These are phyloP conservation scores for Pristionchus maxplancki DNA, from an alignment of 2,888 invertebrate species.

Conservation along the genomic window DNA sequence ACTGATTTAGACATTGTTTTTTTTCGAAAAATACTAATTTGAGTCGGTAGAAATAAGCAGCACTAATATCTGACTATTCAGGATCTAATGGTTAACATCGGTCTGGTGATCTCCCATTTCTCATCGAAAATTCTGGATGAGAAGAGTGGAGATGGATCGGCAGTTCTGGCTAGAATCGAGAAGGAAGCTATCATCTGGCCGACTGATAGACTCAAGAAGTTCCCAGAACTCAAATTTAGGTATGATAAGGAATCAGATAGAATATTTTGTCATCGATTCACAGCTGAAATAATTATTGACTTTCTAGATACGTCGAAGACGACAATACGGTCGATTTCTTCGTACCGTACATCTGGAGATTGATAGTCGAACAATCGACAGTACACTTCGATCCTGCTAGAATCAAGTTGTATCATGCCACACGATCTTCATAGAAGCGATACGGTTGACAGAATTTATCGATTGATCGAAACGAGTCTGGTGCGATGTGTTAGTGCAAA, in stretches of 20 bases:
- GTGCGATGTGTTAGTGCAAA: not conserved
- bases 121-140: conserved; percentile 56
- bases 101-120: conserved; percentile 66
- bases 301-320: conserved; percentile 92
- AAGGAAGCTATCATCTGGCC: conserved; percentile 95
- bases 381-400: conserved; percentile 81
- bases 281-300: not conserved
- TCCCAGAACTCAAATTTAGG: conserved; percentile 96
- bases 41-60: not conserved
- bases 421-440: not conserved
- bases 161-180: conserved; percentile 82
- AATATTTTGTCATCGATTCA: not conserved
- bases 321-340: conserved; percentile 99
- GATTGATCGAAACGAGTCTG: conserved; percentile 11
- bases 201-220: conserved; percentile 95
- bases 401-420: conserved; percentile 75
- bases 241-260: no score
- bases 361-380: conserved; percentile 79
- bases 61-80: not conserved
- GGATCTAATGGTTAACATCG: conserved; percentile 66
- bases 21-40: not conserved
- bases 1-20: not conserved
- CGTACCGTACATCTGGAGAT: conserved; percentile 97
- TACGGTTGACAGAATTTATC: not conserved
- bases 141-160: conserved; percentile 61